Conservation (phyloP, 2,797 vertebrate genomes). For the Epinephelus malabaricus region DNA sequence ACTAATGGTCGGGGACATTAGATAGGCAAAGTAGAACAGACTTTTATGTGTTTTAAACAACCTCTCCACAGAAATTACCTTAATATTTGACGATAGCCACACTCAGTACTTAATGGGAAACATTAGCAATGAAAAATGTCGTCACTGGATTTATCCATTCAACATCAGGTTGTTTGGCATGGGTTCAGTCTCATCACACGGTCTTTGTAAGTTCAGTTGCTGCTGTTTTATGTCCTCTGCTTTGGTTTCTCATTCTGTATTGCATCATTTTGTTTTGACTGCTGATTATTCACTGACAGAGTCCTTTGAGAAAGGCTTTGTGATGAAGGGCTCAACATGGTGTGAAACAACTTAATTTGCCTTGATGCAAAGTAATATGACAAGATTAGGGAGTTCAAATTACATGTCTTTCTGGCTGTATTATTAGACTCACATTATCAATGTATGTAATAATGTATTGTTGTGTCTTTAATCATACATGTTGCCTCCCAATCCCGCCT, state of each 20-base stretch:
- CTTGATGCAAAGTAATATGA: constrained; percentile 33
- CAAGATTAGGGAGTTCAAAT: constrained; percentile 31
- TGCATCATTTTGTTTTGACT: constrained; percentile 41
- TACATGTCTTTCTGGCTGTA: background rate
- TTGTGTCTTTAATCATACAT: background rate
- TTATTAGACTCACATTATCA: background rate
- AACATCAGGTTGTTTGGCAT: background rate
- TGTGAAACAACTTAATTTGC: constrained; percentile 45
- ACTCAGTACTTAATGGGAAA: background rate
- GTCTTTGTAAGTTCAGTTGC: constrained; percentile 11
- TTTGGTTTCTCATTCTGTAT: constrained; percentile 6
- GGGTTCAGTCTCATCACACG: background rate
- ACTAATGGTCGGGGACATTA: background rate
- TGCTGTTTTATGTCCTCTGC: constrained; percentile 3
- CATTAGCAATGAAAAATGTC: background rate
- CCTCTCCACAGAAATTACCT: constrained; percentile 3
- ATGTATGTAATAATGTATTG: background rate
- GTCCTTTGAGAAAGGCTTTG: constrained; percentile 28
- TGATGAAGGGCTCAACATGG: constrained; percentile 27
- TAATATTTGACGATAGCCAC: background rate
- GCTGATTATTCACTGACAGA: constrained; percentile 41
- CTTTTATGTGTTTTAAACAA: constrained; percentile 17
- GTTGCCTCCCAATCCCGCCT: background rate
- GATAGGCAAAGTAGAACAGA: background rate
- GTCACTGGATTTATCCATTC: background rate